Percentiles rank a stretch among this genome's conserved stretches.
phyloP scores from a whole-genome alignment of 2,113 vertebrate species.

The Pteruthius melanotis region DNA sequence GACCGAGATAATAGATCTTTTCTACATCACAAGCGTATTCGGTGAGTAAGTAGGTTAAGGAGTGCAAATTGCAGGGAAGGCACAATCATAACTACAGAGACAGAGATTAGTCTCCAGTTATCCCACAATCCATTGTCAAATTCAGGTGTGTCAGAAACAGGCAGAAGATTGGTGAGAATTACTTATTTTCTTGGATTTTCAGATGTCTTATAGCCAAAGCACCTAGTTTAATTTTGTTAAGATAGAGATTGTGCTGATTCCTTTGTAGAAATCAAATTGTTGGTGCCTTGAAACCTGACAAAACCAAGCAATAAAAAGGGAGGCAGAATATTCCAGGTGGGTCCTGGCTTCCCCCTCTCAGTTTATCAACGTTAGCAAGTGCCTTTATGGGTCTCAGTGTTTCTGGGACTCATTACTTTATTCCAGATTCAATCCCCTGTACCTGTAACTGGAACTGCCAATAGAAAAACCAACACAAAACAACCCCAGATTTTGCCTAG shows the following conservation, averaged over 20 bases:
- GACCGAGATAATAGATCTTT: not conserved
- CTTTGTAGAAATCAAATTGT: conserved; percentile 44
- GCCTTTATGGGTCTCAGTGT: not conserved
- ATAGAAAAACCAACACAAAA: not conserved
- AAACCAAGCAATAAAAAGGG: not conserved
- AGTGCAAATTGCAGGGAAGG: not conserved
- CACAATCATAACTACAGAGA: not conserved
- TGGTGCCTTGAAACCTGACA: not conserved
- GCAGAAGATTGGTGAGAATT: not conserved
- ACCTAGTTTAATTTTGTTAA: not conserved
- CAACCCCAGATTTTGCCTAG: not conserved
- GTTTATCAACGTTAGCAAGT: not conserved
- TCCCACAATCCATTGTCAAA: not conserved
- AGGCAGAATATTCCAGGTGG: not conserved
- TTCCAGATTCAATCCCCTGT: not conserved
- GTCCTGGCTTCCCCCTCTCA: not conserved
- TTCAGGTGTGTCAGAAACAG: not conserved
- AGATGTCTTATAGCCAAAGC: not conserved
- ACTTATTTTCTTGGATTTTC: not conserved
- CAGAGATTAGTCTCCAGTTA: not conserved
- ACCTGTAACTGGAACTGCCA: not conserved
- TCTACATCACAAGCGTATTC: not conserved
- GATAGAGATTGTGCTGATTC: not conserved
- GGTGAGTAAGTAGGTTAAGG: not conserved
- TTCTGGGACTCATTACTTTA: not conserved